A percentile compares a stretch with the other conserved stretches of the same genome.
These are phyloP conservation scores for Periophthalmus modestus DNA, from an alignment of 2,113 vertebrate genomes.

Conservation along the genomic window DNA sequence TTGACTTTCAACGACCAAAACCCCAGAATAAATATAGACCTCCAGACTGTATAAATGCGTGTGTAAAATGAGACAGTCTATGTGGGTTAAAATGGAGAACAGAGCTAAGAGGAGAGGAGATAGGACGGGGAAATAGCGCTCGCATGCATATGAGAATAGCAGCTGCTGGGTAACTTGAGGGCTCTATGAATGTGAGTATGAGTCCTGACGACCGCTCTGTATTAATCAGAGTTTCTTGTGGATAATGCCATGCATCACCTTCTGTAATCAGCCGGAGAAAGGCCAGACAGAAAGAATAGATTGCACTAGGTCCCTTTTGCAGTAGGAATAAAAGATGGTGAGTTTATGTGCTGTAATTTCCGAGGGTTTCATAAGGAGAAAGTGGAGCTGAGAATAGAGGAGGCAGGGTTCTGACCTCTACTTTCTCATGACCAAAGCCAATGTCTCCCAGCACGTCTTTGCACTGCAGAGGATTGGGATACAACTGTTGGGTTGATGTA, in stretches of 20 bases:
- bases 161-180: conserved; percentile 15
- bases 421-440: neutral
- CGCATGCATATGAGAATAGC: conserved; percentile 11
- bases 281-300: conserved; percentile 19
- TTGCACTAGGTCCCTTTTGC: conserved; percentile 18
- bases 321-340: conserved; percentile 30
- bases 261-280: conserved; percentile 46
- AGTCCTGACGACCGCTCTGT: conserved; percentile 37
- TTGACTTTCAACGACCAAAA: conserved; percentile 11
- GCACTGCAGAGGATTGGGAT: neutral
- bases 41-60: conserved; percentile 14
- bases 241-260: conserved; percentile 49
- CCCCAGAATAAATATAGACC: conserved; percentile 22
- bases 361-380: conserved; percentile 12
- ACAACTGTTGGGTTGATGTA: neutral
- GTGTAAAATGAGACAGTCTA: conserved; percentile 8
- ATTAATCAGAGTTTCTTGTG: conserved; percentile 56
- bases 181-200: conserved; percentile 28
- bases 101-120: neutral
- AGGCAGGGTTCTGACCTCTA: conserved; percentile 22
- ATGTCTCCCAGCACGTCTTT: neutral
- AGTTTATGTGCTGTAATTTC: conserved; percentile 20
- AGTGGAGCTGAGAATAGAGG: conserved; percentile 14
- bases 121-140: conserved; percentile 14
- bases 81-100: conserved; percentile 14